phyloP scores from a whole-genome alignment of 2,888 invertebrate species.

The Argynnis bischoffii region DNA sequence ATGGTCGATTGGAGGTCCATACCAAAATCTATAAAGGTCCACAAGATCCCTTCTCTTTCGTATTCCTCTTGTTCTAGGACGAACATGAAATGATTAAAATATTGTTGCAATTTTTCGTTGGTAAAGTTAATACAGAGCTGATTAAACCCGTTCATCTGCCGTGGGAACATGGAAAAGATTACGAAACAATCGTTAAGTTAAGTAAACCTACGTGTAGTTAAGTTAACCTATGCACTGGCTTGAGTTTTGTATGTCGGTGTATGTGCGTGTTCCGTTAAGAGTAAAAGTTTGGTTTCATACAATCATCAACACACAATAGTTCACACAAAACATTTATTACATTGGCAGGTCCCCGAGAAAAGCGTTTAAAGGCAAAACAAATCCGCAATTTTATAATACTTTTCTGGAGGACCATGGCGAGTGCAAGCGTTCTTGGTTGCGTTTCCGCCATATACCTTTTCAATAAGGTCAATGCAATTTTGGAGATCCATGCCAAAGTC shows the following conservation, averaged over 20 bases:
- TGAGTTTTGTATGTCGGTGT: constrained; percentile 45
- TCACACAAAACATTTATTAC: constrained; percentile 67
- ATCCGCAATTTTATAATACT: constrained; percentile 39
- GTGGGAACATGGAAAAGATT: constrained; percentile 62
- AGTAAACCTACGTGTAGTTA: too few relatives aligned
- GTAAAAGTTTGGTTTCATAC: constrained; percentile 49
- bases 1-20: constrained; percentile 96
- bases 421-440: constrained; percentile 78
- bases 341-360: constrained; percentile 69
- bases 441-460: constrained; percentile 88
- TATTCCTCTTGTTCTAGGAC: constrained; percentile 97
- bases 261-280: constrained; percentile 47
- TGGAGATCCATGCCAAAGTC: constrained; percentile 98
- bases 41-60: constrained; percentile 93
- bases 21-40: constrained; percentile 98
- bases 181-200: constrained; percentile 46
- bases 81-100: constrained; percentile 98
- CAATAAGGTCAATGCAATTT: constrained; percentile 97
- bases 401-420: constrained; percentile 71
- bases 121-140: constrained; percentile 98
- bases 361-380: constrained; percentile 43
- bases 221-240: constrained; percentile 40
- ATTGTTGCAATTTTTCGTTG: constrained; percentile 97
- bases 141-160: constrained; percentile 96
- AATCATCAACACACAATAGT: constrained; percentile 52